Conservation (phyloP, 2,113 vertebrate genomes). For the Phocoena sinus region DNA sequence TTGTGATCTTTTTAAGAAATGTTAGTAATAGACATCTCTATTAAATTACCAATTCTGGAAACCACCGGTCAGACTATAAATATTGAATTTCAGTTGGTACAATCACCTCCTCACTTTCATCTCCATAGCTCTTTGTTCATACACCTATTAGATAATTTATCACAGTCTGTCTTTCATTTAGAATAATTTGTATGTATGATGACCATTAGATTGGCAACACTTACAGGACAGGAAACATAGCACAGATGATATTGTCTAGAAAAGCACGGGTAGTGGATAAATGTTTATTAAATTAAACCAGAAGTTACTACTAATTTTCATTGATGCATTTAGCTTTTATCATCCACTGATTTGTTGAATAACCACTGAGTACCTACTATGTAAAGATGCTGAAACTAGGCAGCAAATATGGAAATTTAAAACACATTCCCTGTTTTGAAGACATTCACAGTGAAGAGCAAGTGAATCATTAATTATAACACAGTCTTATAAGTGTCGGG, state of each 20-base stretch:
- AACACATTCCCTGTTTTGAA: not conserved
- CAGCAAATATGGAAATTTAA: not conserved
- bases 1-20: not conserved
- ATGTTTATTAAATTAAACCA: not conserved
- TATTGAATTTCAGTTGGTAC: not conserved
- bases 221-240: not conserved
- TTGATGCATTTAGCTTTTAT: not conserved
- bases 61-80: not conserved
- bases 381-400: not conserved
- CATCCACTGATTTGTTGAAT: not conserved
- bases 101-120: not conserved
- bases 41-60: not conserved
- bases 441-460: not conserved
- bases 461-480: not conserved
- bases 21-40: not conserved
- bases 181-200: not conserved
- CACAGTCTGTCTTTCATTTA: not conserved
- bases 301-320: not conserved
- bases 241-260: not conserved
- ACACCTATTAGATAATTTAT: not conserved
- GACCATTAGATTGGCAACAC: not conserved
- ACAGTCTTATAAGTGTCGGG: not conserved
- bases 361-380: not conserved
- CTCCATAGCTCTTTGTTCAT: not conserved
- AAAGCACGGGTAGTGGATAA: not conserved